Percentiles rank a stretch among this genome's conserved stretches.
These are phyloP conservation scores for Tipula helvola DNA, from an alignment of 2,888 invertebrate genomes.

Conservation along the genomic window DNA sequence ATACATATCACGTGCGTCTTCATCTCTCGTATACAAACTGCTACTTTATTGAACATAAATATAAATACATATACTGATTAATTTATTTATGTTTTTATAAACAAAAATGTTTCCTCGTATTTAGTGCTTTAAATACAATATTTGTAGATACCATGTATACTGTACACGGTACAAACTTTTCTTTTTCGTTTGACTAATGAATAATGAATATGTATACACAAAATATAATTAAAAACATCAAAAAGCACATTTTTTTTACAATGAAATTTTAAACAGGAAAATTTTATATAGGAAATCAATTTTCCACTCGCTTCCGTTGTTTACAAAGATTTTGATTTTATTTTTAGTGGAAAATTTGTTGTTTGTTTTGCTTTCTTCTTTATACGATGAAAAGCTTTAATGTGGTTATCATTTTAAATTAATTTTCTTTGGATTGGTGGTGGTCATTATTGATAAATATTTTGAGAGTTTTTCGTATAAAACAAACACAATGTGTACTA, in stretches of 20 bases:
- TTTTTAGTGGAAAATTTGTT: neutral
- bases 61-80: neutral
- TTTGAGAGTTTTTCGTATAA: too few species aligned
- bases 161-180: neutral
- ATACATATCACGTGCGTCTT: neutral
- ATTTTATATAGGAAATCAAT: neutral
- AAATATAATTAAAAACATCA: neutral
- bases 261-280: neutral
- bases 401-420: too few species aligned
- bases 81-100: neutral
- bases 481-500: too few species aligned
- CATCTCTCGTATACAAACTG: neutral
- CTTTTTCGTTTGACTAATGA: neutral
- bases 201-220: neutral
- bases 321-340: neutral
- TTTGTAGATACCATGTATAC: neutral
- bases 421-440: too few species aligned
- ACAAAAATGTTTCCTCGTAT: neutral
- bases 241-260: neutral
- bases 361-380: too few species aligned
- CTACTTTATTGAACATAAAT: neutral
- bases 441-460: too few species aligned
- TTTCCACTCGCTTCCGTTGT: neutral
- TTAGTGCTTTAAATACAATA: neutral
- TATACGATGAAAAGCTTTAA: too few species aligned